Percentiles rank a stretch among this genome's conserved stretches.
Conservation (phyloP, 1,140 invertebrate species). For the Leptinotarsa defecta region DNA sequence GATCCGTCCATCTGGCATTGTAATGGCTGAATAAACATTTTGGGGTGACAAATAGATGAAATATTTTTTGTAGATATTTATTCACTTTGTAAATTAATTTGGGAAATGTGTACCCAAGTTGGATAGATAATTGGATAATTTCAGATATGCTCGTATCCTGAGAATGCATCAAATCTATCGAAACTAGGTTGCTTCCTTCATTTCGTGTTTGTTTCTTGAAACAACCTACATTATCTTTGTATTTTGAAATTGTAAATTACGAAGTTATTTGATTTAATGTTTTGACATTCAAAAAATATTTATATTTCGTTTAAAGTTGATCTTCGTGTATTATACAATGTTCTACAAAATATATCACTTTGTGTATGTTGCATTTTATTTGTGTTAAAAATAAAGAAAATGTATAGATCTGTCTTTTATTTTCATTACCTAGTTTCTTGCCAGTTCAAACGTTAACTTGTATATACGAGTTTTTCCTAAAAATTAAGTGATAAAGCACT, state of each 20-base stretch:
- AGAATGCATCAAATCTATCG: neutral
- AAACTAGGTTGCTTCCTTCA: no score
- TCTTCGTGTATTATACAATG: slow-evolving; percentile 2
- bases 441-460: no score
- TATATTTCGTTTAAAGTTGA: slow-evolving; percentile 3
- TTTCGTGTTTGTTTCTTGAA: neutral
- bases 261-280: neutral
- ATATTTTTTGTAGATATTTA: slow-evolving; percentile 1
- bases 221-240: neutral
- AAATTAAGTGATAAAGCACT: no score
- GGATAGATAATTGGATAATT: neutral
- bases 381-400: slow-evolving; percentile 2
- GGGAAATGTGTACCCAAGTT: neutral
- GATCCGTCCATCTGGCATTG: slow-evolving; percentile 7
- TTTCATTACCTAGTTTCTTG: neutral
- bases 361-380: slow-evolving; percentile 8
- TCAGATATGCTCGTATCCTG: neutral
- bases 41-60: neutral
- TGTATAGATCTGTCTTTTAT: neutral
- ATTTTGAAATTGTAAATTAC: slow-evolving; percentile 4
- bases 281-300: neutral
- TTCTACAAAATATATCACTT: slow-evolving; percentile 7
- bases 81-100: neutral
- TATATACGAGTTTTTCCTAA: no score
- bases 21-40: slow-evolving; percentile 3